phyloP scores from a whole-genome alignment of 2,113 vertebrate species.

The Lycocorax pyrrhopterus region DNA sequence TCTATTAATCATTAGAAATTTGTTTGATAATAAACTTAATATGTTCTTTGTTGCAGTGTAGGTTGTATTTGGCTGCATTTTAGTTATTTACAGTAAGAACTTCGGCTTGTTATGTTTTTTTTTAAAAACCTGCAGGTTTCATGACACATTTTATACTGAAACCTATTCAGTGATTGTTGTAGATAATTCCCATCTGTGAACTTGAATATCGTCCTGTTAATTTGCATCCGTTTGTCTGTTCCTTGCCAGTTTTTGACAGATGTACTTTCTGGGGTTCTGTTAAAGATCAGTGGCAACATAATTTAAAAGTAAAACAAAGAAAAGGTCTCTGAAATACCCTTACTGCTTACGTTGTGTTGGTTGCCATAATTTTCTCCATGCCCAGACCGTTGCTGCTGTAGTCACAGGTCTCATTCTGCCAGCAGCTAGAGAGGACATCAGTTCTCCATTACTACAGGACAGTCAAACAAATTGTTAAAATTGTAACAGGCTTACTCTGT shows the following conservation, averaged over 20 bases:
- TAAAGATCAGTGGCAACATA: neutral
- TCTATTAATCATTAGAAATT: neutral
- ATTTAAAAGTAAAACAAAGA: neutral
- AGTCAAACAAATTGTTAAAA: neutral
- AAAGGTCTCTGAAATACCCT: neutral
- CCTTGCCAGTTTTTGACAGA: neutral
- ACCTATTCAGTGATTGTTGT: neutral
- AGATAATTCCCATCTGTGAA: neutral
- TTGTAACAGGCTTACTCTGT: neutral
- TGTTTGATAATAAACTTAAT: neutral
- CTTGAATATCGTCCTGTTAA: neutral
- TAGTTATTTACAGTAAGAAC: neutral
- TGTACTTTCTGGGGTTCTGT: neutral
- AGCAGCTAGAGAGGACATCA: neutral
- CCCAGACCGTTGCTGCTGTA: neutral
- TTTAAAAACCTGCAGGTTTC: neutral
- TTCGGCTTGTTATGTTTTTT: neutral
- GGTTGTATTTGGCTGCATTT: neutral
- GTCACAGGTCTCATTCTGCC: neutral
- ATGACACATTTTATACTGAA: neutral
- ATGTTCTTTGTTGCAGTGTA: neutral
- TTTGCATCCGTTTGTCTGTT: neutral
- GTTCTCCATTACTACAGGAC: neutral
- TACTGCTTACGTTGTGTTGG: neutral
- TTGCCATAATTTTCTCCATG: neutral